Base-by-base conservation (phyloP, 2,888 invertebrate species). In the Choreutis nemorana region DNA sequence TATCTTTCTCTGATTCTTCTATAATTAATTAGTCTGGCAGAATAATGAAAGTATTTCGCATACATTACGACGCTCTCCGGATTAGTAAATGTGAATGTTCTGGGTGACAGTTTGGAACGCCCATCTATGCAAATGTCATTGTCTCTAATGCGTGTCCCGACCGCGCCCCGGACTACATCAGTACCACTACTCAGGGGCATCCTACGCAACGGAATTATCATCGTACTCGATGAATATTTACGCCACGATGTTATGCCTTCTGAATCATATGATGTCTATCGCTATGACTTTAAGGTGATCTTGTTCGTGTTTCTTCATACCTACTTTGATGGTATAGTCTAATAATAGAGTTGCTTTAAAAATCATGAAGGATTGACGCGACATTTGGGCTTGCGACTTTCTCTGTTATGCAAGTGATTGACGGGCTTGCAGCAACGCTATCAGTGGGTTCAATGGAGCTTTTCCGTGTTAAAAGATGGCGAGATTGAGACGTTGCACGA, bases 81-180 rank as follows among this genome's bases (percentile, higher is more conserved):
- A 68, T 70, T 59, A 64, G 63, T 63, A 64, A 66, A 73, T 72
- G 66, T 67, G 70, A 72, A 75, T 66, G 68, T 71, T 64, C 64
- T 56, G 58, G 70, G 57, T 70, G 75, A 75, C 73, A 72, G 67
- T 61, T 63, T 56, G 66, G 46, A 56, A 64, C 75, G 73, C 73
- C 75, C 67, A 45, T 52, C 50, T 67, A 75, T 77, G 75, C 67
- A 67, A 75, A 78, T 75, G 55, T 61, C 68, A 72, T 77, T 72
- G 73, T 78, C 64, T 70, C 59, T 70, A 65, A 72, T 68, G 66
- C 64, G 56, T 57, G 63, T 49, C 53, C 44, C 55, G 47, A 51
- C 59, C 61, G 60, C 64, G 61, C 64, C 63, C 64, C 50, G 55
- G 52, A 54, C 49, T 44, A 47, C 26, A 27, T 21, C 11, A 12